Evolutionary conservation across 2,888 invertebrate species (phyloP), one percentile per base, ranked within the genome.

Genomic region (Tuberolachnus salignus): DNA sequence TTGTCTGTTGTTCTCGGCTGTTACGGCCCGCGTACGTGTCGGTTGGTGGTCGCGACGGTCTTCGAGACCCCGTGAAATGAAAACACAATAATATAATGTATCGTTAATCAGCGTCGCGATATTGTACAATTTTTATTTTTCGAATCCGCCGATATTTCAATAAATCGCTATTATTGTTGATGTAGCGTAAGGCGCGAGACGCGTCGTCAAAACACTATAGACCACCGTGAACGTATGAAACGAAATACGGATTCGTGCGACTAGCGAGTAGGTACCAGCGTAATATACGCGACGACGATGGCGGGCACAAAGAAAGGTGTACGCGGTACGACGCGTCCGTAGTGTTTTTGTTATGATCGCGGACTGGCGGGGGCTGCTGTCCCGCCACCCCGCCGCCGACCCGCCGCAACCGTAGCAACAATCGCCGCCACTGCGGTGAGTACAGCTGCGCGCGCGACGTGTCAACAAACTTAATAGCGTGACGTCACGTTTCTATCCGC

Each of bases 291-390:
- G 42, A 46, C 16, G 16, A 21, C 44, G 16, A 21, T 19, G 44
- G 1, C 10, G n/a, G 42, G n/a, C 72, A 73, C 73, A 73, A 73
- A 73, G 73, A 63, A 1, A 4, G 57, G 23, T 23, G 69, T 21
- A 34, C 13, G 23, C n/a, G 71, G 59, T 59, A 49, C 26, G 26
- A 10, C 67, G 23, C 49, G 72, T 51, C 64, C 53, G 73, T 74
- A 51, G 74, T 73, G 73, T 74, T 74, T 53, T 74, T 74, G 74
- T 74, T 74, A 51, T 55, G 74, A 74, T 74, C 19, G 9, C 19
- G 49, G 67, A 11, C 69, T 10, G 34, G 53, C 19, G 69, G 69
- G 13, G 53, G 1, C 19, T 34, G 4, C 8, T n/a, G 53, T 6
- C 14, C 6, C 10, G 10, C 46, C 46, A 8, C 11, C n/a, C 66